Conservation (phyloP, 2,888 invertebrate species). For the Drosophila colorata region DNA sequence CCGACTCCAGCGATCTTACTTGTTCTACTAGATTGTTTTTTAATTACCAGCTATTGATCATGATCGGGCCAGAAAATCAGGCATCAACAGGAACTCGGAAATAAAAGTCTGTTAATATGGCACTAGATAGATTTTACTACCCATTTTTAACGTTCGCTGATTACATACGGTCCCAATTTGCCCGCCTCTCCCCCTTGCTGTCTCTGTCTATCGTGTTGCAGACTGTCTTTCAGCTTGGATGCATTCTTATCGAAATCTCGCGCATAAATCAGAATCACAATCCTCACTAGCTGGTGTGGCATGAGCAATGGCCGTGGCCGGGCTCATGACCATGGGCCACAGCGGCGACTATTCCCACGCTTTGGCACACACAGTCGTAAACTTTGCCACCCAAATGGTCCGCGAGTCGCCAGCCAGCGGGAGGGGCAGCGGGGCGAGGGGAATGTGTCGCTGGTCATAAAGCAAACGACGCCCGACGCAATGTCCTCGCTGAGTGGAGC, state of each 20-base stretch:
- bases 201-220: neutral
- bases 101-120: neutral
- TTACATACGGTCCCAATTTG: neutral
- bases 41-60: neutral
- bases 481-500: slow-evolving; percentile 60
- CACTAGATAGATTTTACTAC: neutral
- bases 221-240: slow-evolving; percentile 33
- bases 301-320: slow-evolving; percentile 41
- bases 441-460: slow-evolving; percentile 55
- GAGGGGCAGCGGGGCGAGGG: neutral
- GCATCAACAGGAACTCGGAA: neutral
- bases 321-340: slow-evolving; percentile 44
- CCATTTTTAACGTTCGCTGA: neutral
- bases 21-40: too few relatives aligned
- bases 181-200: neutral
- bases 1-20: too few relatives aligned
- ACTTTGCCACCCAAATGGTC: slow-evolving; percentile 61
- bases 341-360: slow-evolving; percentile 68
- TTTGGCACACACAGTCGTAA: slow-evolving; percentile 52
- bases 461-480: slow-evolving; percentile 56
- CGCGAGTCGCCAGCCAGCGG: slow-evolving; percentile 38
- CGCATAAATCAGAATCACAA: slow-evolving; percentile 71
- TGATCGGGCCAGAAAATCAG: neutral
- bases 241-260: slow-evolving; percentile 66
- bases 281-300: slow-evolving; percentile 35